These are phyloP conservation scores for Sphenodon punctatus DNA, from an alignment of 2,797 vertebrate species.

Conservation along the genomic window DNA sequence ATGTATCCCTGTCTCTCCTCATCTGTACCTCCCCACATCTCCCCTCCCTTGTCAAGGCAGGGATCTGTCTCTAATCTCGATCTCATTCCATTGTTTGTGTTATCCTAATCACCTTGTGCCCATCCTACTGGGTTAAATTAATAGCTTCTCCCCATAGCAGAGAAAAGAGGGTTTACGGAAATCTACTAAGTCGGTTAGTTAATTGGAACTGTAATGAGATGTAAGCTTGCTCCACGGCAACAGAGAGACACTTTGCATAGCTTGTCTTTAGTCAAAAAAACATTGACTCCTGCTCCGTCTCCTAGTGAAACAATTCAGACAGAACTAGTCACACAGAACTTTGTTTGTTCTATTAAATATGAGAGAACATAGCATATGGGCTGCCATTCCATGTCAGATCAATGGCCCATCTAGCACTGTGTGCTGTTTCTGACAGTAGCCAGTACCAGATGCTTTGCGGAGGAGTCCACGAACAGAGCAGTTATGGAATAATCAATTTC, in stretches of 20 bases:
- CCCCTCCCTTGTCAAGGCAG: fast-evolving
- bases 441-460: too few species aligned
- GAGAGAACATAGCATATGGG: too few species aligned
- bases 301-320: not conserved
- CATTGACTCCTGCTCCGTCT: not conserved
- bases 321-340: too few species aligned
- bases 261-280: not conserved
- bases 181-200: not conserved
- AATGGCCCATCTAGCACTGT: too few species aligned
- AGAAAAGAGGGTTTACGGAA: not conserved
- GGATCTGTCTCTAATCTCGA: not conserved
- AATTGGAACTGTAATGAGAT: not conserved
- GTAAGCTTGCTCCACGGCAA: not conserved
- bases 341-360: too few species aligned
- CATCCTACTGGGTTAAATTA: fast-evolving
- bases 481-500: too few species aligned
- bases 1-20: too few species aligned
- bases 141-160: fast-evolving
- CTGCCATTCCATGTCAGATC: too few species aligned
- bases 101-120: not conserved
- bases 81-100: not conserved
- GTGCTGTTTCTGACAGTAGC: too few species aligned
- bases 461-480: too few species aligned
- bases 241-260: fast-evolving
- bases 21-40: too few species aligned